Evolutionary conservation across 2,797 vertebrate species (phyloP), one percentile per base, ranked within the genome.

Genomic region (Nannoperca australis): DNA sequence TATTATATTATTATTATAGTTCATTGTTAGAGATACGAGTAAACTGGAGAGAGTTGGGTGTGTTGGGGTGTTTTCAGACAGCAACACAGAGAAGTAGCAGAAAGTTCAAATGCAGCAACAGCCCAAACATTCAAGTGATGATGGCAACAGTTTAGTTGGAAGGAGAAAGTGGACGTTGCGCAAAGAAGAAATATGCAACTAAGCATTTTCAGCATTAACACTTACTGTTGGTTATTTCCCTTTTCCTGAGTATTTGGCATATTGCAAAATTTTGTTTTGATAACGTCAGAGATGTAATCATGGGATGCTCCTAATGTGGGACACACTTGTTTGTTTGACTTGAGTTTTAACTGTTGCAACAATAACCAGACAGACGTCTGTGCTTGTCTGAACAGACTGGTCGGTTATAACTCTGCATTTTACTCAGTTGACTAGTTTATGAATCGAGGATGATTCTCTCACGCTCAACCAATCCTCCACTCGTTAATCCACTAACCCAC

Each of bases 191-290:
- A 40, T 12, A 1, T 47, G 49, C 38, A 0, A 67, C 47, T 38
- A 27, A 78, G 62, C 76, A 60, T n/a, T 78, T 64, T 78, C 36
- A 14, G 36, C 5, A n/a, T 24, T 6, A 11, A 10, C 2, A 0
- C 3, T 30, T 11, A 17, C 1, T 32, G 22, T 17, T n/a, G n/a
- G 38, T 64, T 58, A 49, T n/a, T 27, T 32, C 8, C 0, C 2
- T 3, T 30, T 73, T 56, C 3, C 40, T 27, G 18, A 0, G 1
- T 8, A 8, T 6, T 27, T 62, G 60, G 8, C 5, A 12, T 44
- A 17, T 30, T 47, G 14, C 8, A 4, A 12, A 12, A 11, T 17
- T 32, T 30, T 36, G 50, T 42, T 12, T 14, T 8, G 2, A 11
- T 20, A 11, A 20, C 2, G 2, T 14, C 51, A 14, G 7, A 30